phyloP scores from a whole-genome alignment of 2,888 invertebrate species.

The Salticus scenicus region DNA sequence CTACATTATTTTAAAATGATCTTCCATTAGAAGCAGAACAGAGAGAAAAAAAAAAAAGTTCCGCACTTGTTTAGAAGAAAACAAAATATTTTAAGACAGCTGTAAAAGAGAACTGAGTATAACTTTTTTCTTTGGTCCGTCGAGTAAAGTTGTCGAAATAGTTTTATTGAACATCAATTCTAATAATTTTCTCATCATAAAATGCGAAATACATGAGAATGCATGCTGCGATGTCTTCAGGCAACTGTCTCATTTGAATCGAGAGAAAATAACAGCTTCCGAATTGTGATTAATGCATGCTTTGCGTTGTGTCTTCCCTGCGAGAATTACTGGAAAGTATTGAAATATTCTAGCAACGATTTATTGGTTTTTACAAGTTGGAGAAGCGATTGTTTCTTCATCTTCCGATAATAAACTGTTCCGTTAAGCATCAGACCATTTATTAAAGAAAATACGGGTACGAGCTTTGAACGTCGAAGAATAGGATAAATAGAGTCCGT shows the following conservation, averaged over 20 bases:
- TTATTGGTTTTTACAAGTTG: slow-evolving; percentile 26
- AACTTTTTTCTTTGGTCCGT: slow-evolving; percentile 1
- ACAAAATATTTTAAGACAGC: too few relatives aligned
- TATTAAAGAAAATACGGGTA: slow-evolving; percentile 2
- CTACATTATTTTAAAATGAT: too few relatives aligned
- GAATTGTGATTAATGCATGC: slow-evolving; percentile 62
- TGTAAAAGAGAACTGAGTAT: neutral
- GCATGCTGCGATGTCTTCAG: neutral
- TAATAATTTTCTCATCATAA: slow-evolving; percentile 65
- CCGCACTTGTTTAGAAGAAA: too few relatives aligned
- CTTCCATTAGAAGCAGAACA: too few relatives aligned
- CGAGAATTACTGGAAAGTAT: slow-evolving; percentile 19
- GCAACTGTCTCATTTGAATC: slow-evolving; percentile 50
- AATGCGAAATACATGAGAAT: slow-evolving; percentile 47
- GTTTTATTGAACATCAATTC: slow-evolving; percentile 59
- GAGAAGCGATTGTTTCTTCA: slow-evolving; percentile 24
- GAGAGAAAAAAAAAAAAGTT: too few relatives aligned
- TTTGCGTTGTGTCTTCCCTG: neutral
- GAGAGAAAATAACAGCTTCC: slow-evolving; percentile 61
- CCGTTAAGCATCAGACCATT: neutral
- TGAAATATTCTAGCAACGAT: slow-evolving; percentile 40
- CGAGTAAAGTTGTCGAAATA: slow-evolving; percentile 62
- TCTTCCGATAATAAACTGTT: slow-evolving; percentile 26
- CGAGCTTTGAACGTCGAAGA: neutral
- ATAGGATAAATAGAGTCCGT: slow-evolving; percentile 6